Base-by-base conservation (phyloP, 2,888 invertebrate species). In the Lydus trimaculatus region DNA sequence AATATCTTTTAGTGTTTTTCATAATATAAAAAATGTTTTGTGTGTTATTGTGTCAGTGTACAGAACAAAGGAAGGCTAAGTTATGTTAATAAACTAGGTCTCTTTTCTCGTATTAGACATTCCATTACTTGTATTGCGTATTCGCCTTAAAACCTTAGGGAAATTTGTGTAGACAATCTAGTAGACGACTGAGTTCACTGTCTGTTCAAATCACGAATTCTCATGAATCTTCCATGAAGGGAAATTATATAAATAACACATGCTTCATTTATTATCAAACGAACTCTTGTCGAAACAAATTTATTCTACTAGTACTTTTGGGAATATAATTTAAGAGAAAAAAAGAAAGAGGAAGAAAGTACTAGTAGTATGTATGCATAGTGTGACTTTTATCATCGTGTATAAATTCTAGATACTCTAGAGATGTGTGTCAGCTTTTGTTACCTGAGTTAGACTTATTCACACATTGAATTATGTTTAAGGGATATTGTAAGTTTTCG, bases 141-240 rank as follows among this genome's bases (percentile, higher is more conserved):
- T 75, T 72, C 73, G 76, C 67, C 69, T 75, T 70, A 68, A 76
- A 70, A 71, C 75, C 75, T 74, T 70, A 73, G 75, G 75, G 75
- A 75, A 75, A 74, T 74, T 75, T 75, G 75, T 72, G 72, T 73
- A 73, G 71, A 72, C 74, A 72, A 75, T 75, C 72, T 72, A 67
- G 59, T 70, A 72, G 72, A 71, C 72, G 72, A 74, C 69, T 69
- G 70, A 66, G 69, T 69, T 71, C 67, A 67, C 66, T 62, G 64
- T 65, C 58, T 61, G 63, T 70, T 64, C 67, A 72, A 73, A 74
- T 74, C 73, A 73, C 72, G 65, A 70, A 69, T 69, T 66, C 68
- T 70, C 69, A 73, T 74, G 72, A 72, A 74, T 73, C 73, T 73
- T 74, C 69, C 74, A 74, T 69, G 65, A 67, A 65, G 31, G 52